Base-by-base conservation (phyloP, 2,797 vertebrate species). In the Chaetodon trifasciatus region DNA sequence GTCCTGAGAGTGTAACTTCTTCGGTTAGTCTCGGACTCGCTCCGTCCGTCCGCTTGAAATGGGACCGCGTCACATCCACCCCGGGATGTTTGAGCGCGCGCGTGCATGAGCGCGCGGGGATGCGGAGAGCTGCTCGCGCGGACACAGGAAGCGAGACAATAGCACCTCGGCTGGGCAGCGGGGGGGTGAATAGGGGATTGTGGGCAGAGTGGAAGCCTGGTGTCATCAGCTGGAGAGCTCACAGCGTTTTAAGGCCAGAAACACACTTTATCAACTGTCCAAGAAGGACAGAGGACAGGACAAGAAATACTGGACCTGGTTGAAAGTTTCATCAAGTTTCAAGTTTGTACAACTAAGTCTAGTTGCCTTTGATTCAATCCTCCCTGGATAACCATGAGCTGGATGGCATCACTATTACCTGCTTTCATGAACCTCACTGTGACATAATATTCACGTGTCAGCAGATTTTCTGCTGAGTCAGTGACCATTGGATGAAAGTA, bases 81-180 rank as follows among this genome's bases (percentile, higher is more conserved):
- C 37, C n/a, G 74, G 19, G 24, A 17, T 11, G 39, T n/a, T 28
- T 5, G 68, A 16, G 76, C 46, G 58, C 23, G 67, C 21, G 67
- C 42, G 76, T 46, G 37, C 11, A 17, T 2, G 55, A 16, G 76
- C n/a, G 69, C 17, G 79, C 19, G 56, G 5, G 76, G 8, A 4
- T 4, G 76, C 1, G 37, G 70, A 60, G 65, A 53, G 69, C 70
- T 61, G 80, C 86, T 44, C 37, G 83, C 82, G 35, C 69, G 72
- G 71, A 58, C 77, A 89, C 90, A 93, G 93, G 93, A 95, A 95
- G 77, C 89, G 28, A 86, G 85, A 95, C 94, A 95, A 95, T 94
- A 82, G 92, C 88, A 82, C 87, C 89, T 90, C 89, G 81, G 69
- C 80, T 76, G 82, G 78, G 76, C 77, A 46, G 68, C 2, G 63